Conservation (phyloP, 2,797 vertebrate species). For the Gorsachius magnificus region DNA sequence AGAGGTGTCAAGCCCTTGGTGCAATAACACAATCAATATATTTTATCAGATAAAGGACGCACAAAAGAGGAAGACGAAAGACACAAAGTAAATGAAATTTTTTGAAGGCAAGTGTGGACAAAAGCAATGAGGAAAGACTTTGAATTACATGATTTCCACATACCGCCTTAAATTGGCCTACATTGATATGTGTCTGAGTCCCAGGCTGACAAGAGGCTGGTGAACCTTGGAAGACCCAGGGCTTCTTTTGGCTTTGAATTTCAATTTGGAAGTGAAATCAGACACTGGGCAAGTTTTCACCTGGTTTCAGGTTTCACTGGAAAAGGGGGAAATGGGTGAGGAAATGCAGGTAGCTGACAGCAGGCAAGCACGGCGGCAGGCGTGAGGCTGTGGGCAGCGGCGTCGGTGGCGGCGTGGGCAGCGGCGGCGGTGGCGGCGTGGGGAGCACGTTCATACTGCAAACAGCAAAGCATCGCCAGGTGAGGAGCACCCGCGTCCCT, state of each 20-base stretch:
- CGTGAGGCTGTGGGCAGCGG: accelerated
- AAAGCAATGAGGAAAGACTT: background rate
- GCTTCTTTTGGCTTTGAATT: conserved; percentile 38
- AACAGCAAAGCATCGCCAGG: background rate
- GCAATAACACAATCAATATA: background rate
- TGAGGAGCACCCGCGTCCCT: background rate
- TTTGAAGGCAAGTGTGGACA: background rate
- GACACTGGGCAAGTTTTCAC: conserved; percentile 22
- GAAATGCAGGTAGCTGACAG: background rate
- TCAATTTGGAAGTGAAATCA: conserved; percentile 29
- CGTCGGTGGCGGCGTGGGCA: accelerated
- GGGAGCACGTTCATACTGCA: accelerated
- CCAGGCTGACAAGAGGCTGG: background rate
- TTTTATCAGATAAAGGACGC: background rate
- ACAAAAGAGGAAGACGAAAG: background rate
- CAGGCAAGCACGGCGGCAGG: background rate
- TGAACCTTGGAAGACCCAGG: conserved; percentile 17
- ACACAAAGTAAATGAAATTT: background rate
- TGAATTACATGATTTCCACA: background rate
- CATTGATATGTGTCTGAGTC: background rate
- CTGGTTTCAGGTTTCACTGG: conserved; percentile 29
- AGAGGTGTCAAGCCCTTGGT: background rate
- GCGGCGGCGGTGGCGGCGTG: accelerated
- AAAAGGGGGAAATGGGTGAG: background rate
- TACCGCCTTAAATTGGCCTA: background rate